These are phyloP conservation scores for Clinocottus analis DNA, from an alignment of 2,113 vertebrate species.

Conservation along the genomic window DNA sequence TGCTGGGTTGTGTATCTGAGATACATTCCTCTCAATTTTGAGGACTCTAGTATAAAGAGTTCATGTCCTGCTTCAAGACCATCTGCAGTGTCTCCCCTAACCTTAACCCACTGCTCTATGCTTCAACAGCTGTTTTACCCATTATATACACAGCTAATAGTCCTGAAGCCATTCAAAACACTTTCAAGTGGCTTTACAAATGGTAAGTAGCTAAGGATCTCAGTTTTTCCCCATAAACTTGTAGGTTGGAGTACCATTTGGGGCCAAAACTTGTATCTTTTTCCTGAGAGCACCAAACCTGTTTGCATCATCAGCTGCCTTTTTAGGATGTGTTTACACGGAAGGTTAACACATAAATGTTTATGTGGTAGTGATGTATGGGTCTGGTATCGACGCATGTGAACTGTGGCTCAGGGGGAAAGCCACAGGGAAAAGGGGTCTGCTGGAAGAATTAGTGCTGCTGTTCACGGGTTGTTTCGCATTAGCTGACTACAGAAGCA, in stretches of 20 bases:
- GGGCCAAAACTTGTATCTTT: neutral
- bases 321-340: constrained; percentile 20
- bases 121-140: constrained; percentile 68
- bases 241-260: constrained; percentile 18
- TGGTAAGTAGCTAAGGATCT: constrained; percentile 7
- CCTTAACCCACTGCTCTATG: constrained; percentile 47
- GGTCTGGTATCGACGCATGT: constrained; percentile 8
- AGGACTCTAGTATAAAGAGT: neutral
- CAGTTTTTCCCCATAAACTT: constrained; percentile 17
- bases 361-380: neutral
- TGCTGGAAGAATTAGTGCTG: constrained; percentile 46
- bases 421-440: constrained; percentile 44
- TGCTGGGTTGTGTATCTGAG: constrained; percentile 4
- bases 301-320: neutral
- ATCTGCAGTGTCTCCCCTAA: constrained; percentile 40
- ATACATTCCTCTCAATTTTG: constrained; percentile 37
- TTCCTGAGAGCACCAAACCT: neutral
- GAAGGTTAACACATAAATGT: neutral
- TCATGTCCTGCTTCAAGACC: constrained; percentile 26
- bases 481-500: constrained; percentile 58
- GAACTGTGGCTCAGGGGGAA: constrained; percentile 23
- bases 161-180: constrained; percentile 22
- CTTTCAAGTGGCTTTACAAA: constrained; percentile 43
- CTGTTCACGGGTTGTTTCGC: constrained; percentile 62
- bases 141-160: constrained; percentile 38